Evolutionary conservation across 1,140 invertebrate genomes (phyloP), one percentile per base, ranked within the genome.

Genomic region (Drosophila repletoides): DNA sequence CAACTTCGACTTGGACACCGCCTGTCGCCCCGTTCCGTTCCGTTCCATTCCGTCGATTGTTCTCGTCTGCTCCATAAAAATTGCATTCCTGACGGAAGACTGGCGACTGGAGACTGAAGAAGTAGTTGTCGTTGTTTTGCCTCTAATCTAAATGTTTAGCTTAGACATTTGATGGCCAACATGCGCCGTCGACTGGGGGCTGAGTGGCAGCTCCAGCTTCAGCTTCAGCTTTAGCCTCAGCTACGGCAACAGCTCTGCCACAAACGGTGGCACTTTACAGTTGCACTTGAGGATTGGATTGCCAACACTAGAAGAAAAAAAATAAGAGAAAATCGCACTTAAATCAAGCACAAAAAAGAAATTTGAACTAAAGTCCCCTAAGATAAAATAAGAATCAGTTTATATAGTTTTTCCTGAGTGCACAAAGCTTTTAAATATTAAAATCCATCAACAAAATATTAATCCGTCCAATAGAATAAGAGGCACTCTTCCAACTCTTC

Each of bases 71-170:
- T 66, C 75, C 72, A 86, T 68, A 86, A 80, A 86, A 76, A 84
- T n/a, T 86, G 71, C 81, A 84, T 84, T 84, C 80, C 80, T 86
- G 80, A 80, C 80, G 75, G 80, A 86, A 84, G 80, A 72, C 67
- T 64, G 34, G 38, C 29, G 41, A 38, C n/a, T n/a, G n/a, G n/a
- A n/a, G n/a, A n/a, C n/a, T n/a, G n/a, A n/a, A n/a, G n/a, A 66
- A 34, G 52, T 33, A 56, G 43, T 51, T 36, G 29, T 58, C 38
- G 59, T 51, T 15, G 49, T 64, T 33, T 55, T 61, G 65, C 60
- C 34, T 80, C 75, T 84, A 84, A 84, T 84, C 80, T 84, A 80
- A 84, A 84, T 84, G 80, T 75, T 84, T 72, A 84, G 80, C 64
- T 52, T 24, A 71, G 80, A 84, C 80, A 75, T 80, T 86, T 84